Base-by-base conservation (phyloP, 2,113 vertebrate genomes). In the Thinocorus orbignyianus region DNA sequence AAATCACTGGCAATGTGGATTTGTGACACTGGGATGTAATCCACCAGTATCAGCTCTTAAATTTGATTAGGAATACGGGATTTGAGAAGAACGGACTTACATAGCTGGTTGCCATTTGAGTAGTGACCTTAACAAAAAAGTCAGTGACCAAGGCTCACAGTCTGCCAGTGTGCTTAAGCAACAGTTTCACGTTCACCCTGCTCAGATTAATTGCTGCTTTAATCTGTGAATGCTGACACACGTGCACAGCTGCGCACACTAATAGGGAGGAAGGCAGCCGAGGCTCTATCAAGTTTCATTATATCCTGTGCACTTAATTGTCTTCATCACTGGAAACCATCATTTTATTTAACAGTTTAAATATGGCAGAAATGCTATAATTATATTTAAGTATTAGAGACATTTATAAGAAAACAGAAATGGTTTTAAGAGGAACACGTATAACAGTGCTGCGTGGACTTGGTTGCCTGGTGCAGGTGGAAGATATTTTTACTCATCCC, bases 151-250 rank as follows among this genome's bases (percentile, higher is more conserved):
- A 82, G 28, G 46, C 55, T 95, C 58, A 54, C 51, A 52, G 57
- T 87, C 90, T 92, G 70, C 81, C 35, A 11, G 41, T n/a, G 5
- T 49, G 70, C 82, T 91, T 97, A 95, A 96, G 90, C n/a, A 97
- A 90, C 42, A 95, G 90, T 69, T 94, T 97, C 97, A 97, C 87
- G 30, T 97, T 97, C 91, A 64, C 83, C 49, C 93, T 94, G 92
- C 94, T 97, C 79, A 95, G 81, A 95, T 95, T 97, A 98, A 98
- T 97, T 95, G 92, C 94, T 96, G 78, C 97, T 97, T 97, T 97
- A 96, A 97, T 97, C 92, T 95, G 95, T 37, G 37, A 96, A 81
- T 14, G 81, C 95, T 92, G 92, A 95, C 93, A 98, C 89, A 85
- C 85, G 48, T 55, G 72, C 70, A 57, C 92, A 90, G 94, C 96